Percentiles rank a stretch among this genome's conserved stretches.
Conservation (phyloP, 2,888 invertebrate genomes). For the Philhelius pedissequus region DNA sequence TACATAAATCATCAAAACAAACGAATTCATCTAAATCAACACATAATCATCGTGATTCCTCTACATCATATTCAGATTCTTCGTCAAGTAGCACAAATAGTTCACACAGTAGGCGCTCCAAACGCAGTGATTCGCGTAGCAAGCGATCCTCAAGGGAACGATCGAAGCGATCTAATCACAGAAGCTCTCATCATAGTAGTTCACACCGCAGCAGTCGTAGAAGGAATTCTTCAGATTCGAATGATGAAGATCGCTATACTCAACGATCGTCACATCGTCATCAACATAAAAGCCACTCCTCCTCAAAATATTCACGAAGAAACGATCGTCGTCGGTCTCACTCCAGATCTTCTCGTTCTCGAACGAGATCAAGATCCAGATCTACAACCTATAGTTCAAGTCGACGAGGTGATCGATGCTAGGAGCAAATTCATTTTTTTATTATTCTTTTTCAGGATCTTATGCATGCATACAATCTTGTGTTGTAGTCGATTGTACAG, state of each 20-base stretch:
- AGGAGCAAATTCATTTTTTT: background rate
- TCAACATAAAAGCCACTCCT: slow-evolving; percentile 36
- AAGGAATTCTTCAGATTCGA: slow-evolving; percentile 72
- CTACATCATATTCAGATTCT: slow-evolving; percentile 40
- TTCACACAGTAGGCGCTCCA: slow-evolving; percentile 56
- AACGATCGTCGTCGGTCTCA: slow-evolving; percentile 51
- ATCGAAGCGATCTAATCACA: slow-evolving; percentile 40
- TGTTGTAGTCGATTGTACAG: slow-evolving; percentile 48
- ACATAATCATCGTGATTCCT: slow-evolving; percentile 30
- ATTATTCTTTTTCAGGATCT: slow-evolving; percentile 44
- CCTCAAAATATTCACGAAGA: slow-evolving; percentile 41
- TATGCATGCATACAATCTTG: slow-evolving; percentile 30
- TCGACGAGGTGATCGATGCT: slow-evolving; percentile 55
- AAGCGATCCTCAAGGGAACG: slow-evolving; percentile 41
- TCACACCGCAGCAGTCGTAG: slow-evolving; percentile 63
- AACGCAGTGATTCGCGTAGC: slow-evolving; percentile 25
- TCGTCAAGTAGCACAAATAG: slow-evolving; percentile 46
- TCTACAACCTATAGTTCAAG: slow-evolving; percentile 70
- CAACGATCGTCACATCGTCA: slow-evolving; percentile 47
- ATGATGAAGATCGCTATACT: slow-evolving; percentile 67
- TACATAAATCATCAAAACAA: slow-evolving; percentile 42
- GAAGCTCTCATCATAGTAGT: background rate
- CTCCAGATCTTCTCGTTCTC: slow-evolving; percentile 59
- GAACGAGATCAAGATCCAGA: slow-evolving; percentile 72
- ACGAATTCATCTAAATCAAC: slow-evolving; percentile 16